Conservation (phyloP, 53 echinoderm and acorn worm genomes). For the Glandiceps talaboti region DNA sequence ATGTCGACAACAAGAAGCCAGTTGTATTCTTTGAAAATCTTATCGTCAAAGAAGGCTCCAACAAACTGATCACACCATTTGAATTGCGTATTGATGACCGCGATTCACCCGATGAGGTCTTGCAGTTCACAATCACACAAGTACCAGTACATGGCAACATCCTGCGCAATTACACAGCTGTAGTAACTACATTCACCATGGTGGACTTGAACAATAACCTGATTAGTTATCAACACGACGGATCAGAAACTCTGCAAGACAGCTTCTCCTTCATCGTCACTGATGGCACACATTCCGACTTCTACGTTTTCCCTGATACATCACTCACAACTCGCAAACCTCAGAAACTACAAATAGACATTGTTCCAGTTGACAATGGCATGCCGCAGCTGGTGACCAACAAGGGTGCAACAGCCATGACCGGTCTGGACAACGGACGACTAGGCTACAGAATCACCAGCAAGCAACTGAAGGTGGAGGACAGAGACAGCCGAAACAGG, state of each 20-base stretch:
- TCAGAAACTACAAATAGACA: slow-evolving; percentile 65
- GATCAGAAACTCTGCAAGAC: slow-evolving; percentile 54
- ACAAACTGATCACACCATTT: slow-evolving; percentile 98
- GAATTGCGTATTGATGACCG: slow-evolving; percentile 85
- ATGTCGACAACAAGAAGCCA: slow-evolving; percentile 90
- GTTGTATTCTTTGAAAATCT: slow-evolving; percentile 58
- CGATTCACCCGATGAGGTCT: slow-evolving; percentile 59
- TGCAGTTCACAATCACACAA: slow-evolving; percentile 89
- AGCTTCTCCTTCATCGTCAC: slow-evolving; percentile 96
- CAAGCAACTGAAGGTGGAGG: slow-evolving; percentile 92
- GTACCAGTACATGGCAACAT: slow-evolving; percentile 94
- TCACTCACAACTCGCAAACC: slow-evolving; percentile 67
- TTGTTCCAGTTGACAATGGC: slow-evolving; percentile 83
- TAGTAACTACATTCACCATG: slow-evolving; percentile 88
- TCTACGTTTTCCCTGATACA: slow-evolving; percentile 68
- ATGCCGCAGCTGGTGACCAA: slow-evolving; percentile 90
- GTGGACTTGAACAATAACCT: slow-evolving; percentile 83
- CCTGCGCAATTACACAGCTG: slow-evolving; percentile 59
- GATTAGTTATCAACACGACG: slow-evolving; percentile 99
- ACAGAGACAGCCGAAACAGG: slow-evolving; percentile 76
- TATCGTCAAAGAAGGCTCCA: slow-evolving; percentile 63
- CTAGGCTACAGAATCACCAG: slow-evolving; percentile 96
- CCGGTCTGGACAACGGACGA: slow-evolving; percentile 52
- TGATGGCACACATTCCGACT: slow-evolving; percentile 92
- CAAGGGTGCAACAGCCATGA: slow-evolving; percentile 81